These are phyloP conservation scores for Uloborus diversus DNA, from an alignment of 1,140 invertebrate genomes.

Conservation along the genomic window DNA sequence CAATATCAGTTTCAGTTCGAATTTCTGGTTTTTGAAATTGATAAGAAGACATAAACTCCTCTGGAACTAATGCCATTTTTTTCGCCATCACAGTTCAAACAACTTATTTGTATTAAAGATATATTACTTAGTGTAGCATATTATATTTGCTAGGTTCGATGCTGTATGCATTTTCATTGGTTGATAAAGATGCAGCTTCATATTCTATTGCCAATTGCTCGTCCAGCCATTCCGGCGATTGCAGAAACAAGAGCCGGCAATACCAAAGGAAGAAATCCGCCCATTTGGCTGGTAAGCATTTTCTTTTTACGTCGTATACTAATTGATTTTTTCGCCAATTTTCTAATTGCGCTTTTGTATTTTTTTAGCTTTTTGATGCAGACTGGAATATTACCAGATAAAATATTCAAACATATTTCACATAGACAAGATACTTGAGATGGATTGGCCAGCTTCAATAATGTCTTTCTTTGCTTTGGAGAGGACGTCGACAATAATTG, in stretches of 20 bases:
- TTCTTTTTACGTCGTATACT: background rate
- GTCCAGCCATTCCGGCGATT: background rate
- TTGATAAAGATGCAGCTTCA: too few relatives aligned
- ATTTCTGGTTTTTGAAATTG: background rate
- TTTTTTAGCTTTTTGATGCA: conserved; percentile 21
- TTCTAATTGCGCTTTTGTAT: conserved; percentile 13
- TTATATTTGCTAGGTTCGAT: too few relatives aligned
- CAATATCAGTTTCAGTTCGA: background rate
- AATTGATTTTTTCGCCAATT: background rate
- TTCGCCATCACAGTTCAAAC: background rate
- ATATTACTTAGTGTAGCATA: too few relatives aligned
- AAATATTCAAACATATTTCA: conserved; percentile 38
- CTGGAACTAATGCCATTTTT: background rate
- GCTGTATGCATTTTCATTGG: too few relatives aligned
- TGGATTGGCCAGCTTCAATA: background rate
- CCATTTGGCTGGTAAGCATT: background rate
- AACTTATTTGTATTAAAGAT: conserved; percentile 1
- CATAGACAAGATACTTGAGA: background rate
- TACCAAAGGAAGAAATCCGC: background rate
- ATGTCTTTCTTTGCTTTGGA: conserved; percentile 1
- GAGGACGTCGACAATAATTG: too few relatives aligned
- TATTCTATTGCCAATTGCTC: conserved; percentile 9
- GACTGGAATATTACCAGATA: conserved; percentile 9
- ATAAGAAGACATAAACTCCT: background rate
- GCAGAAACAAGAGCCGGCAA: background rate